A percentile compares a stretch with the other conserved stretches of the same genome.
These are phyloP conservation scores for Luffia ferchaultella DNA, from an alignment of 2,888 invertebrate species.

Conservation along the genomic window DNA sequence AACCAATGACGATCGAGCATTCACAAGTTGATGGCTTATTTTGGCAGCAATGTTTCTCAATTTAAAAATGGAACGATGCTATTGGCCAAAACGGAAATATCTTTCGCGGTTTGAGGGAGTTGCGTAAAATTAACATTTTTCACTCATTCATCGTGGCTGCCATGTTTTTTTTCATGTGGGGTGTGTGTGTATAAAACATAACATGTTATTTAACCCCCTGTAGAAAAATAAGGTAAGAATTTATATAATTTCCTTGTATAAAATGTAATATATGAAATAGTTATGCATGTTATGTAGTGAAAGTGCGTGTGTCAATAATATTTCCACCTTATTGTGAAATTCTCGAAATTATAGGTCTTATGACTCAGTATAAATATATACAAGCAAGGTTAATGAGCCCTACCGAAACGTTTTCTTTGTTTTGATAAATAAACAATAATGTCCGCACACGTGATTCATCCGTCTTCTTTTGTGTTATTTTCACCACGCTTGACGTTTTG, in stretches of 20 bases:
- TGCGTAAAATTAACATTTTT: conserved; percentile 56
- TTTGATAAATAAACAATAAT: conserved; percentile 14
- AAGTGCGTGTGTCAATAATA: conserved; percentile 63
- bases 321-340: conserved; percentile 60
- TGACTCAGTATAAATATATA: conserved; percentile 33
- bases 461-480: neutral
- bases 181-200: conserved; percentile 59
- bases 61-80: conserved; percentile 30
- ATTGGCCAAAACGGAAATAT: conserved; percentile 52
- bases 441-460: neutral
- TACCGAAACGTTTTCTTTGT: conserved; percentile 24
- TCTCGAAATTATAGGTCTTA: conserved; percentile 33
- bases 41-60: conserved; percentile 43
- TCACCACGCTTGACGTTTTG: conserved; percentile 46
- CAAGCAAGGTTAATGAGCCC: conserved; percentile 23
- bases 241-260: neutral
- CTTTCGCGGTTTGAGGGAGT: conserved; percentile 35
- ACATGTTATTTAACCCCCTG: conserved; percentile 58
- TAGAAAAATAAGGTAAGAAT: conserved; percentile 49
- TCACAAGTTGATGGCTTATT: conserved; percentile 33
- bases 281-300: conserved; percentile 31
- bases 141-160: conserved; percentile 64
- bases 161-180: conserved; percentile 83
- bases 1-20: conserved; percentile 33
- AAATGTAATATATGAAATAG: neutral